phyloP scores from a whole-genome alignment of 2,797 vertebrate genomes.

The Anniella stebbinsi region DNA sequence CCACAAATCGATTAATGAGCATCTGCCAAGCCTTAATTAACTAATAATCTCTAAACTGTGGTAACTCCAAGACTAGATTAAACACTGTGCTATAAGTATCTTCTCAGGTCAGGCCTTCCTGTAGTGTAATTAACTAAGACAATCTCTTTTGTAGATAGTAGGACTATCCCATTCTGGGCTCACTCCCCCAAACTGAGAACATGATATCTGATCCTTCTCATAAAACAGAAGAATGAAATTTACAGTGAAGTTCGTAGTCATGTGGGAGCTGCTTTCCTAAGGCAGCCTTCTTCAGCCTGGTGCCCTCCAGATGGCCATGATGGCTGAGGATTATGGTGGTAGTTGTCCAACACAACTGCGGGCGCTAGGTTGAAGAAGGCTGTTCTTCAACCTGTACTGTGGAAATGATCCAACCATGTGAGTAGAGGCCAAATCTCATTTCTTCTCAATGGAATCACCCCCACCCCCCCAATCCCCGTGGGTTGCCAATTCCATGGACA shows the following conservation, averaged over 20 bases:
- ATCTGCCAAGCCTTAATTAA: conserved; percentile 42
- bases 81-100: background rate
- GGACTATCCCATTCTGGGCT: background rate
- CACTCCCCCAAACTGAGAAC: background rate
- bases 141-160: background rate
- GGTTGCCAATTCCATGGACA: background rate
- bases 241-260: background rate
- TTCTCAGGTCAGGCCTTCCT: background rate
- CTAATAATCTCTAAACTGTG: conserved; percentile 41
- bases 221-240: background rate
- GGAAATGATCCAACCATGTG: background rate
- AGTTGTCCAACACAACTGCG: background rate
- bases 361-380: background rate
- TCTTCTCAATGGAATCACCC: background rate
- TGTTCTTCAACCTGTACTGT: background rate
- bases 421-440: background rate
- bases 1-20: conserved; percentile 19
- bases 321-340: background rate
- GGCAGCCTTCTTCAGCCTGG: too few species aligned
- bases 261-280: too few species aligned
- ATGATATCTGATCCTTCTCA: background rate
- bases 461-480: too few species aligned
- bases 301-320: background rate
- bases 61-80: background rate
- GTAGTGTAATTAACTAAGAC: background rate